phyloP scores from a whole-genome alignment of 2,797 vertebrate genomes.

The Geotrypetes seraphini region DNA sequence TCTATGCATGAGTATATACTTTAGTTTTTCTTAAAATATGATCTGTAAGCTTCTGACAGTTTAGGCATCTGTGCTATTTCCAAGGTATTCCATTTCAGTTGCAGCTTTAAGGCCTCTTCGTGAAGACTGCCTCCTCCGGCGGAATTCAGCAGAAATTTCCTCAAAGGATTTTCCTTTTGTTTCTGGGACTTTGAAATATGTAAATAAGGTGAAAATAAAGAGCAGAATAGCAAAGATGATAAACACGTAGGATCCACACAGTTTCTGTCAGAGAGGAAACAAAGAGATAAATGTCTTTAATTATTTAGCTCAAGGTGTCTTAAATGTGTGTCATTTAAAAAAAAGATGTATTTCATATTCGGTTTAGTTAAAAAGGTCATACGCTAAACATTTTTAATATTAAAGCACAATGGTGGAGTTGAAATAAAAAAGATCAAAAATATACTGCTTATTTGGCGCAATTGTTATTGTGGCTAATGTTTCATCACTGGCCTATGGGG shows the following conservation, averaged over 20 bases:
- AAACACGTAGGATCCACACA: constrained; percentile 74
- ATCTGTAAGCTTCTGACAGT: no score
- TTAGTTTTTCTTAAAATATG: no score
- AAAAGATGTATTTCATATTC: no score
- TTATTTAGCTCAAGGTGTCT: background rate
- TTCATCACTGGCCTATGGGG: no score
- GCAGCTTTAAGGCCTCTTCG: constrained; percentile 9
- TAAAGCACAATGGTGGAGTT: no score
- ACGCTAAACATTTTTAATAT: no score
- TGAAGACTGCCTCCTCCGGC: constrained; percentile 36
- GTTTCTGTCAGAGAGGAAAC: constrained; percentile 41
- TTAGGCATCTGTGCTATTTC: constrained; percentile 53
- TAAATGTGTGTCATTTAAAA: background rate
- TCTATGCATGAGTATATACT: no score
- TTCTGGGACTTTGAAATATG: constrained; percentile 81
- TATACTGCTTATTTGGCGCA: no score
- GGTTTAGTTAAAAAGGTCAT: no score
- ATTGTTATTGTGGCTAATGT: no score
- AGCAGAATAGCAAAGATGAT: constrained; percentile 74
- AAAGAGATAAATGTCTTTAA: background rate
- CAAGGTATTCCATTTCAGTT: constrained; percentile 72
- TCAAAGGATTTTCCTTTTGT: constrained; percentile 90
- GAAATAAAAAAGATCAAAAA: no score
- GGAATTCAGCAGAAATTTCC: constrained; percentile 79
- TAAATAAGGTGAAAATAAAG: constrained; percentile 69